Evolutionary conservation across 2,888 invertebrate genomes (phyloP).

Genomic region (Dicyrtoma fusca): DNA sequence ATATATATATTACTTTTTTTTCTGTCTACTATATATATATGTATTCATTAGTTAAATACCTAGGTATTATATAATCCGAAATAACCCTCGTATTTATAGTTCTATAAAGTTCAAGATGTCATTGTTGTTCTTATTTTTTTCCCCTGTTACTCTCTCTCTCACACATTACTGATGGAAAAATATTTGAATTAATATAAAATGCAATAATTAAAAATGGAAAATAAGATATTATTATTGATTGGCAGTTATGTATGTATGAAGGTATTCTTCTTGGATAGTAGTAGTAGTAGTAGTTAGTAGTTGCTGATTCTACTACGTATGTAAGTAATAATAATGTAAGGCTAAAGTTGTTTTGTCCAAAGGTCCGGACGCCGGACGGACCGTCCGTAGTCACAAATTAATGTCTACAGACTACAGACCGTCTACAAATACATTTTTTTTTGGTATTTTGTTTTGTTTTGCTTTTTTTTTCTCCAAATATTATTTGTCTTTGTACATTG

Average conservation of each 20-base stretch:
- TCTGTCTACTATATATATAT: too few species aligned
- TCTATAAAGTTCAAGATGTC: not conserved
- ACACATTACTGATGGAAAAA: too few species aligned
- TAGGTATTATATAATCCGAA: too few species aligned
- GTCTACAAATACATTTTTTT: too few species aligned
- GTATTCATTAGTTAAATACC: too few species aligned
- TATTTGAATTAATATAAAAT: too few species aligned
- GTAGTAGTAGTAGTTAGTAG: not conserved
- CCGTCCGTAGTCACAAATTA: too few species aligned
- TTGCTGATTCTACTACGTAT: conserved; percentile 7
- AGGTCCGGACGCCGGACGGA: too few species aligned
- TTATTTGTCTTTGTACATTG: conserved; percentile 2
- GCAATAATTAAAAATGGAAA: not conserved
- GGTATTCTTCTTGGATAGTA: not conserved
- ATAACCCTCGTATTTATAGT: too few species aligned
- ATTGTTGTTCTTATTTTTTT: not conserved
- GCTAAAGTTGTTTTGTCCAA: not conserved
- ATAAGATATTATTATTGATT: conserved; percentile 11
- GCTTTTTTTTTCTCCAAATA: not conserved
- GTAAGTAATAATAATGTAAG: not conserved
- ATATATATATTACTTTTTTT: too few species aligned
- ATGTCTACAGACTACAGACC: too few species aligned
- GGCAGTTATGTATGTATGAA: conserved; percentile 1
- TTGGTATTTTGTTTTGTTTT: not conserved
- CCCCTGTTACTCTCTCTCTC: too few species aligned